Percentiles rank a stretch among this genome's conserved stretches.
Conservation (phyloP, 2,797 vertebrate species). For the Petrocephalus schoutedeni region DNA sequence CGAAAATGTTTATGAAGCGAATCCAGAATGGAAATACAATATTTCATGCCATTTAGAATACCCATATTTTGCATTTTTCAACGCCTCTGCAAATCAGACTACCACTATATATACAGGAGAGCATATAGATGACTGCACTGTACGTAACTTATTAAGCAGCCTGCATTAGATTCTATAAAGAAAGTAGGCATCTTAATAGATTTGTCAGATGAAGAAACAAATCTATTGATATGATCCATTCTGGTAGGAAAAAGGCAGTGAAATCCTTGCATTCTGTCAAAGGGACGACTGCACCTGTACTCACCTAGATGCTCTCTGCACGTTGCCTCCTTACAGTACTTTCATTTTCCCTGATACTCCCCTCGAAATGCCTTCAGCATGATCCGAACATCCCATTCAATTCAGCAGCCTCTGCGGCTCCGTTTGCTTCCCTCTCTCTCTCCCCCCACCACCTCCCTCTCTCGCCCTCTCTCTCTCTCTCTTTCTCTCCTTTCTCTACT, state of each 20-base stretch:
- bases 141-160: background rate
- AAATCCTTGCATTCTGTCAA: background rate
- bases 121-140: background rate
- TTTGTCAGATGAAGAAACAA: background rate
- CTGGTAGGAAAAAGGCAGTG: background rate
- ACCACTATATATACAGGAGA: background rate
- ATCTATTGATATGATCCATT: background rate
- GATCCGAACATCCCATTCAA: background rate
- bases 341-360: slow-evolving; percentile 36
- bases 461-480: slow-evolving; percentile 6
- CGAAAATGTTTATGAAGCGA: background rate
- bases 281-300: slow-evolving; percentile 26
- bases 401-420: slow-evolving; percentile 21
- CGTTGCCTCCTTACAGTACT: slow-evolving; percentile 30
- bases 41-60: background rate
- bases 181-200: background rate
- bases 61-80: background rate
- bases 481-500: background rate
- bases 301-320: slow-evolving; percentile 43
- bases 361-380: slow-evolving; percentile 19
- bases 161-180: background rate
- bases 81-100: background rate
- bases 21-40: background rate
- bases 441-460: slow-evolving; percentile 50
- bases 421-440: slow-evolving; percentile 24